phyloP scores from a whole-genome alignment of 2,113 vertebrate species.

The Pampusana beccarii region DNA sequence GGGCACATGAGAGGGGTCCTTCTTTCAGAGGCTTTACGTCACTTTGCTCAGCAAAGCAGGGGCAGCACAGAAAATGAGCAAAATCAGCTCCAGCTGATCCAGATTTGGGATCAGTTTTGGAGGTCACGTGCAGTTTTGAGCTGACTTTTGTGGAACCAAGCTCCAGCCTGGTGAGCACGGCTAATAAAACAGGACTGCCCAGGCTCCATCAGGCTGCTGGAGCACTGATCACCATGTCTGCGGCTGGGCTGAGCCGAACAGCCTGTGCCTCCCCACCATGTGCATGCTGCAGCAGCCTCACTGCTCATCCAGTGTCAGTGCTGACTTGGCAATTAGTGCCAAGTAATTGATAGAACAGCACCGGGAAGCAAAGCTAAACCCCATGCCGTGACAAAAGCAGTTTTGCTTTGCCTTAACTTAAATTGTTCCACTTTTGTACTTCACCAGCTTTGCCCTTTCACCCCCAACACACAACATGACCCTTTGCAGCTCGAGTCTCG shows the following conservation, averaged over 20 bases:
- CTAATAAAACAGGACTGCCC: neutral
- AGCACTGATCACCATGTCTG: rapidly evolving
- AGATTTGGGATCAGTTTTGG: neutral
- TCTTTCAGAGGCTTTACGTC: neutral
- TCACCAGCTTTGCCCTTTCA: neutral
- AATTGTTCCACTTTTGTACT: neutral
- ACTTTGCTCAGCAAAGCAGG: neutral
- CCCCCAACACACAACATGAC: rapidly evolving
- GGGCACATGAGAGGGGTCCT: neutral
- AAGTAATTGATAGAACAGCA: neutral
- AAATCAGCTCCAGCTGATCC: neutral
- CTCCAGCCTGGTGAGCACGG: neutral
- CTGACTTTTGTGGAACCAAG: neutral
- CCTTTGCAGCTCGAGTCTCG: rapidly evolving
- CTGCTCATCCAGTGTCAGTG: neutral
- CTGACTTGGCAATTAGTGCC: neutral
- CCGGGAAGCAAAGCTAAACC: neutral
- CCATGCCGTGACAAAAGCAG: rapidly evolving
- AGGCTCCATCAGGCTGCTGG: neutral
- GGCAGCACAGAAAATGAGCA: neutral
- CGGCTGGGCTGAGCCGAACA: neutral
- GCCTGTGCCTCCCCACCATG: rapidly evolving
- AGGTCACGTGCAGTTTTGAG: neutral
- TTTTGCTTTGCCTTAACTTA: neutral
- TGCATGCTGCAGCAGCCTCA: neutral